Conservation (phyloP, 2,888 invertebrate species). For the Busseola fusca region DNA sequence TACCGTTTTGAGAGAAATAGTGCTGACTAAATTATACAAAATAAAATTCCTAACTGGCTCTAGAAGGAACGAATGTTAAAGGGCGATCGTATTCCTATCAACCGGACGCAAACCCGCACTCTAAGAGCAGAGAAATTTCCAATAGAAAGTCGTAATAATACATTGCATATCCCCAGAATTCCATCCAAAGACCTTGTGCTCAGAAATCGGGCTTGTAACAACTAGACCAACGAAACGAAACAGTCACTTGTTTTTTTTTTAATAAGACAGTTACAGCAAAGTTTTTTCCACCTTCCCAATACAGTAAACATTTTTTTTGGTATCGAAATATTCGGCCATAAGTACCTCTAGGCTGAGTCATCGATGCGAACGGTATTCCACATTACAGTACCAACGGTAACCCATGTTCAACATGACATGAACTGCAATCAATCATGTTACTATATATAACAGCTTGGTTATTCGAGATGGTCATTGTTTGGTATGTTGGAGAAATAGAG, state of each 20-base stretch:
- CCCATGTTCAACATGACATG: conserved; percentile 34
- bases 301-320: conserved; percentile 10
- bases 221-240: not conserved
- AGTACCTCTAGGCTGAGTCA: conserved; percentile 42
- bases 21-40: too few species aligned
- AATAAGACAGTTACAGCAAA: too few species aligned
- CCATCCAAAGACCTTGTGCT: not conserved
- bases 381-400: conserved; percentile 55
- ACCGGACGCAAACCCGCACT: not conserved
- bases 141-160: too few species aligned
- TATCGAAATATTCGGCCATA: conserved; percentile 24
- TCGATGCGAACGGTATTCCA: conserved; percentile 51
- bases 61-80: not conserved
- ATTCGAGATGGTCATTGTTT: conserved; percentile 31
- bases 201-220: not conserved
- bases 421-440: conserved; percentile 47
- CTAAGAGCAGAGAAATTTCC: too few species aligned
- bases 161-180: not conserved
- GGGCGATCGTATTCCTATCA: not conserved
- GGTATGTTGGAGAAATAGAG: not conserved
- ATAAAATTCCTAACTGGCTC: too few species aligned
- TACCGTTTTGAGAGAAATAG: too few species aligned
- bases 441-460: conserved; percentile 27
- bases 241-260: conserved; percentile 2
- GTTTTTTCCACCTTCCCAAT: not conserved